phyloP scores from a whole-genome alignment of 1,140 invertebrate species.

The Arion vulgaris region DNA sequence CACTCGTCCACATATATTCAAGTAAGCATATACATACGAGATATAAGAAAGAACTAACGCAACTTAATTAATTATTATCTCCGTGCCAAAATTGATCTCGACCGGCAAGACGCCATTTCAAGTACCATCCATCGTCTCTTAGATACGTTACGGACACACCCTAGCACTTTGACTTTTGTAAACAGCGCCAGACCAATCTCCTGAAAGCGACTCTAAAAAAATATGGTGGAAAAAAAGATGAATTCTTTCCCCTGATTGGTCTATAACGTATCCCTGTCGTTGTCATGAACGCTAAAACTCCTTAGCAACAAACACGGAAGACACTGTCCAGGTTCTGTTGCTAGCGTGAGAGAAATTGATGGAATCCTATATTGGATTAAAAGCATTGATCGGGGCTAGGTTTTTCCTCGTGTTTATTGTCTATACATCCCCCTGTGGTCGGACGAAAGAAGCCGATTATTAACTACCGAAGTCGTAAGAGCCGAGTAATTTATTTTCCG shows the following conservation, averaged over 20 bases:
- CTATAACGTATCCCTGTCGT: not conserved
- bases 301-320: not conserved
- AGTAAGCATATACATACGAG: too few species aligned
- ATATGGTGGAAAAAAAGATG: not conserved
- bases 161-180: not conserved
- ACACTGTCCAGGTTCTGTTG: not conserved
- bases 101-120: not conserved
- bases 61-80: conserved; percentile 1
- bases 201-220: not conserved
- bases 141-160: not conserved
- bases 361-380: not conserved
- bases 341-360: not conserved
- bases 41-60: not conserved
- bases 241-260: not conserved
- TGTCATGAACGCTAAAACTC: conserved; percentile 2
- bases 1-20: too few species aligned
- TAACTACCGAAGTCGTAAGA: not conserved
- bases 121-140: not conserved
- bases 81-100: not conserved
- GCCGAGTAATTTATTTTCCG: not conserved
- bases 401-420: not conserved
- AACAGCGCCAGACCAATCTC: not conserved
- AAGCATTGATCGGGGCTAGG: conserved; percentile 2
- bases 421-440: not conserved
- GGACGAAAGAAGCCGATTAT: not conserved